phyloP scores from a whole-genome alignment of 2,113 vertebrate species.

The Sakesphorus luctuosus region DNA sequence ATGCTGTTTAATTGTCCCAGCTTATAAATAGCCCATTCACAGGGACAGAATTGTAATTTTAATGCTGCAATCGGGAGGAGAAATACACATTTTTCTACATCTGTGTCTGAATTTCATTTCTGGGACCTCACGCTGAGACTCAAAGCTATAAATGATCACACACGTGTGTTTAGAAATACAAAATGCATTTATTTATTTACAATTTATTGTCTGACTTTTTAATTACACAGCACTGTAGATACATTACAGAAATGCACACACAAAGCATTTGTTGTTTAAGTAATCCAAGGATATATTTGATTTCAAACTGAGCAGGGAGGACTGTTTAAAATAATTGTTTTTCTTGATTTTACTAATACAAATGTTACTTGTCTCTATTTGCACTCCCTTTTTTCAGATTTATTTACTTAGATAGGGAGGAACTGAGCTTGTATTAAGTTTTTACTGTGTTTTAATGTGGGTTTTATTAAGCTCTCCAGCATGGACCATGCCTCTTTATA shows the following conservation, averaged over 20 bases:
- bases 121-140: not conserved
- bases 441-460: slow-evolving; percentile 31
- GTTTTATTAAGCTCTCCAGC: slow-evolving; percentile 44
- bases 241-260: not conserved
- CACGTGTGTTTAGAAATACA: not conserved
- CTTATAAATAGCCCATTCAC: slow-evolving; percentile 38
- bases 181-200: not conserved
- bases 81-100: not conserved
- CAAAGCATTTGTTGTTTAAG: not conserved
- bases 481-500: not conserved
- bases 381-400: not conserved
- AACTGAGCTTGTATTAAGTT: not conserved
- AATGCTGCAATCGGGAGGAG: not conserved
- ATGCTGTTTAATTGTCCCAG: slow-evolving; percentile 41
- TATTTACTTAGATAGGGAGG: not conserved
- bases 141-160: not conserved
- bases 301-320: not conserved
- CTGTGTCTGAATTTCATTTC: not conserved
- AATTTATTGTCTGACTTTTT: not conserved
- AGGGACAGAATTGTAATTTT: not conserved
- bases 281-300: not conserved
- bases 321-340: not conserved
- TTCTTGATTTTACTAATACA: not conserved
- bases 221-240: not conserved
- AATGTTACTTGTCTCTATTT: not conserved